Evolutionary conservation across 2,888 invertebrate genomes (phyloP).

Genomic region (Zygaena filipendulae): DNA sequence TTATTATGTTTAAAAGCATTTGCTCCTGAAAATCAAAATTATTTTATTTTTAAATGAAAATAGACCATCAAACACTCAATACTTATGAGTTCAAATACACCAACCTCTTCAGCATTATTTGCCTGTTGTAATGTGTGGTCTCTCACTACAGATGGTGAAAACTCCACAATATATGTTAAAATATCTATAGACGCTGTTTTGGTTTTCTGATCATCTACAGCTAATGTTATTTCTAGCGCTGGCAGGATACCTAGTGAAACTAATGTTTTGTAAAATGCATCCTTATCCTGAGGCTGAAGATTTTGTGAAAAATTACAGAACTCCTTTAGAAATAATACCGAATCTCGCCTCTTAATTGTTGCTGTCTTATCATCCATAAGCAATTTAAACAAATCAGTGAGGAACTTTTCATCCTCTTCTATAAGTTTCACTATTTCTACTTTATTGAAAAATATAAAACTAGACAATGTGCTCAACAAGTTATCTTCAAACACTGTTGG

Average conservation of each 20-base stretch:
- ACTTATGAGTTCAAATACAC: no score
- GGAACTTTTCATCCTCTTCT: conserved; percentile 97
- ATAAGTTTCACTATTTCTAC: conserved; percentile 98
- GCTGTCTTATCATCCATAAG: conserved; percentile 90
- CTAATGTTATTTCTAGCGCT: conserved; percentile 90
- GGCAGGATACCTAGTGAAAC: conserved; percentile 89
- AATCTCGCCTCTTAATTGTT: conserved; percentile 87
- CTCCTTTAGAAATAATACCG: conserved; percentile 97
- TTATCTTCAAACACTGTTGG: conserved; percentile 99
- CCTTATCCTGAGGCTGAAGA: conserved; percentile 96
- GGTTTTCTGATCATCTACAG: conserved; percentile 92
- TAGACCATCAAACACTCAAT: no score
- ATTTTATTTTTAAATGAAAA: neutral
- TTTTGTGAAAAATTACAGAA: conserved; percentile 99
- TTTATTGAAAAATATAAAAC: conserved; percentile 99
- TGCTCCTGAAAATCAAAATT: conserved; percentile 77
- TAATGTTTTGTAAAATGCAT: conserved; percentile 96
- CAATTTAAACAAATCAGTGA: conserved; percentile 93
- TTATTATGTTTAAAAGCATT: conserved; percentile 94
- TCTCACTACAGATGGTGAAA: conserved; percentile 95
- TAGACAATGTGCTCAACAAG: conserved; percentile 95
- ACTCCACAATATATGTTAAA: conserved; percentile 97
- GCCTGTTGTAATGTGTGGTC: conserved; percentile 97
- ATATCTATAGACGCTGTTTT: conserved; percentile 98
- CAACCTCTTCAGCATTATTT: conserved; percentile 87